A percentile compares a stretch with the other conserved stretches of the same genome.
phyloP scores from a whole-genome alignment of 2,888 invertebrate species.

The Pomacea canaliculata region DNA sequence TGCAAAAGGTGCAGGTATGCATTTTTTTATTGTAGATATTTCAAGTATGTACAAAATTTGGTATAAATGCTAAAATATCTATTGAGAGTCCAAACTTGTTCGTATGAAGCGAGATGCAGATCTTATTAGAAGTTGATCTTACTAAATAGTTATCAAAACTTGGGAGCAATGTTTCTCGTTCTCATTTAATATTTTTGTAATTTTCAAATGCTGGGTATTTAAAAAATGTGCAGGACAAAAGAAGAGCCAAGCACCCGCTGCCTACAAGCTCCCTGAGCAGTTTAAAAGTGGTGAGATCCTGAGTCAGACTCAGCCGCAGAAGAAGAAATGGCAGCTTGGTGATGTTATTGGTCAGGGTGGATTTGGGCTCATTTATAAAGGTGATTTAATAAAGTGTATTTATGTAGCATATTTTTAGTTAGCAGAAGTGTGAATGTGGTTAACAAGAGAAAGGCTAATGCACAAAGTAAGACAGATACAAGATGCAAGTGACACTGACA shows the following conservation, averaged over 20 bases:
- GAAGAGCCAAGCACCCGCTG: conserved; percentile 45
- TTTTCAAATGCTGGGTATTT: not conserved
- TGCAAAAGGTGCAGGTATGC: conserved; percentile 4
- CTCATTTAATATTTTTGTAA: no score
- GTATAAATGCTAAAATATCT: no score
- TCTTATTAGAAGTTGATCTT: no score
- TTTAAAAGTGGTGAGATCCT: conserved; percentile 83
- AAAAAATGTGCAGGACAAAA: conserved; percentile 9
- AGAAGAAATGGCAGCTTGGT: conserved; percentile 88
- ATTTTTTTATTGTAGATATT: no score
- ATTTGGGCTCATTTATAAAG: conserved; percentile 93
- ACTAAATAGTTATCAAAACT: no score
- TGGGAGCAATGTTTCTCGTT: no score
- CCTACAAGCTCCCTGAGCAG: conserved; percentile 66
- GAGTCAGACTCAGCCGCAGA: conserved; percentile 76
- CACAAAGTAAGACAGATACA: no score
- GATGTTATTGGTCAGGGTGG: conserved; percentile 90
- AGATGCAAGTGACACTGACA: no score
- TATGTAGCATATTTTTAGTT: not conserved
- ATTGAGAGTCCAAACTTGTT: no score
- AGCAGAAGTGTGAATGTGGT: not conserved
- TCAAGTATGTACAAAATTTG: no score
- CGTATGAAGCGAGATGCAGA: no score
- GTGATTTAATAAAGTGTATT: conserved; percentile 68
- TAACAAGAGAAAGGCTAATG: no score